Base-by-base conservation (phyloP, 2,888 invertebrate species). In the Argynnis bischoffii region DNA sequence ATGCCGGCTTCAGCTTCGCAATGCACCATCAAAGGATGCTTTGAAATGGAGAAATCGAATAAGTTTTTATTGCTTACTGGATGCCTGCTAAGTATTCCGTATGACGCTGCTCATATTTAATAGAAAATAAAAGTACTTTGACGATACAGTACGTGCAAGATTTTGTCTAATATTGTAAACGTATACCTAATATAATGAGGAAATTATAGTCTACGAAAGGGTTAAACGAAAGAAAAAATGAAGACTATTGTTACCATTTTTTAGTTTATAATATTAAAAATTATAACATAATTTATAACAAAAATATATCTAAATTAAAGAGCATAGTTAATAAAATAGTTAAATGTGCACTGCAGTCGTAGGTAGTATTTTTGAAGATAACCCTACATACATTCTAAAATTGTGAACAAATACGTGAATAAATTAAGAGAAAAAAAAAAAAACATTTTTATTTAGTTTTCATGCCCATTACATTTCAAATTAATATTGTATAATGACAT, bases 401-500 rank as follows among this genome's bases (percentile, higher is more conserved):
- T 21, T 21, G 13, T 53, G 13, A 11, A 11, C 21, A 53, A 21
- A 53, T 21, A 46, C 21, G 6, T 46, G 41, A 15, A n/a, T 14
- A 55, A 56, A 18, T 16, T 56, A 41, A 35, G 1, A 41, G 2
- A 55, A 53, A 57, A n/a, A n/a, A n/a, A n/a, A n/a, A n/a, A n/a
- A n/a, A n/a, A 26, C 26, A 6, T 46, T 57, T 26, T 47, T 47
- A 59, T 26, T 59, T 59, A 47, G 11, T 48, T 59, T 59, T 41
- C 11, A n/a, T 26, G 48, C 0, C 8, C 15, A 47, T 59, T 15
- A 47, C 6, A 14, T 68, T 72, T 63, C 35, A 71, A 74, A 72
- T 71, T 67, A 68, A 69, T 59, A 71, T 64, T 50, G 41, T 59
- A 67, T 74, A 76, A 75, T 74, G 72, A 71, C 67, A 69, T 74